These are phyloP conservation scores for Gisinianus flammeolus DNA, from an alignment of 2,888 invertebrate species.

Conservation along the genomic window DNA sequence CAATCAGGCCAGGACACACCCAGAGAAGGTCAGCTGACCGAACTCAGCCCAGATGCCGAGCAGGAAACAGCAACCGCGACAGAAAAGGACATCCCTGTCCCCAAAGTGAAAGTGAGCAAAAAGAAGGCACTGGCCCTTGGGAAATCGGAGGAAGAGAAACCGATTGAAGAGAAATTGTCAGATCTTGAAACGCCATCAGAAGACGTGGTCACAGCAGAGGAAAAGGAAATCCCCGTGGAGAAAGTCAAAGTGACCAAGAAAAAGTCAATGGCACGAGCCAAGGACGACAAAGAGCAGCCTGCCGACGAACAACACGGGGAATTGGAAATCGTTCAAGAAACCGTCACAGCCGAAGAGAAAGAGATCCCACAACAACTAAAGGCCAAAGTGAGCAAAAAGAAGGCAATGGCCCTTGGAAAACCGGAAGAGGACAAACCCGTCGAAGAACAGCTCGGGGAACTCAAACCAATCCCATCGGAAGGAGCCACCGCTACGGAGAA, in stretches of 20 bases:
- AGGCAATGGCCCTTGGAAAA: background rate
- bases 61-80: constrained; percentile 1
- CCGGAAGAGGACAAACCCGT: constrained; percentile 31
- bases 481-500: constrained; percentile 52
- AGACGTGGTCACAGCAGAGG: constrained; percentile 4
- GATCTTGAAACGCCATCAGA: constrained; percentile 33
- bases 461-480: constrained; percentile 23
- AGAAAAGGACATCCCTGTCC: constrained; percentile 31
- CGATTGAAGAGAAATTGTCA: background rate
- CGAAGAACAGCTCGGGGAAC: constrained; percentile 18
- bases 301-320: constrained; percentile 6
- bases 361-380: constrained; percentile 59
- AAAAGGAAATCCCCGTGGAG: constrained; percentile 34
- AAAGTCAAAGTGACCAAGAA: constrained; percentile 29
- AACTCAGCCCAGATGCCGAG: constrained; percentile 23
- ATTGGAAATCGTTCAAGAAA: constrained; percentile 31
- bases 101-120: constrained; percentile 23
- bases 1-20: constrained; percentile 22
- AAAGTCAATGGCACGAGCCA: constrained; percentile 49
- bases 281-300: constrained; percentile 47
- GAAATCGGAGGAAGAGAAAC: constrained; percentile 8
- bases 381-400: constrained; percentile 22
- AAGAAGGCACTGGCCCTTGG: constrained; percentile 19
- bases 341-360: constrained; percentile 50
- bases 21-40: background rate